These are phyloP conservation scores for Xenopus borealis DNA, from an alignment of 2,113 vertebrate genomes.

Conservation along the genomic window DNA sequence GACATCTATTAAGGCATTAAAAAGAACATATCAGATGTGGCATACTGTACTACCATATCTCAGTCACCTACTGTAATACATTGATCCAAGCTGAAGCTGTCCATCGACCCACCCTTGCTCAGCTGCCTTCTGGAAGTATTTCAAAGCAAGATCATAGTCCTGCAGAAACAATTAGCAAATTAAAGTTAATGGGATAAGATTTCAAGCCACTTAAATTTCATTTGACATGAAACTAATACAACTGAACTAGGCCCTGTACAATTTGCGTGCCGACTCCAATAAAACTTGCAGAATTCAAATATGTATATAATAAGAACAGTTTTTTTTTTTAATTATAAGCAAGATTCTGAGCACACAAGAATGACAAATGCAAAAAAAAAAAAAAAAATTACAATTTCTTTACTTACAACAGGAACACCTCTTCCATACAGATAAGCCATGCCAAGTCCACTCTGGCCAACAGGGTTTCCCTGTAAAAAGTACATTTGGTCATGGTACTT, in stretches of 20 bases:
- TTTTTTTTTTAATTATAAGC: too few species aligned
- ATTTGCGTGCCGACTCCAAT: too few species aligned
- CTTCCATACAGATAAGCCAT: conserved; percentile 96
- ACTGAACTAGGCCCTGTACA: too few species aligned
- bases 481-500: too few species aligned
- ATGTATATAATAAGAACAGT: background rate
- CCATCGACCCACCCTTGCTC: conserved; percentile 98
- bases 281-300: background rate
- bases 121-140: conserved; percentile 98
- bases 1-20: too few species aligned
- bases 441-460: conserved; percentile 95
- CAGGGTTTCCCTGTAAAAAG: conserved; percentile 85
- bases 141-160: conserved; percentile 94
- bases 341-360: too few species aligned
- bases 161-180: conserved; percentile 55
- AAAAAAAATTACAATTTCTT: too few species aligned
- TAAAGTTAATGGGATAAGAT: background rate
- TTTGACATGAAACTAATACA: too few species aligned
- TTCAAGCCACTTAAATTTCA: background rate
- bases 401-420: conserved; percentile 91
- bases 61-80: conserved; percentile 94
- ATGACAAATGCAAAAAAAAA: too few species aligned
- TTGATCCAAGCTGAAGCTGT: conserved; percentile 93
- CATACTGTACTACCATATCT: too few species aligned
- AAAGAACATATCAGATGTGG: too few species aligned